Evolutionary conservation across 2,113 vertebrate species (phyloP), one percentile per base, ranked within the genome.

Genomic region (Gambusia holbrooki): DNA sequence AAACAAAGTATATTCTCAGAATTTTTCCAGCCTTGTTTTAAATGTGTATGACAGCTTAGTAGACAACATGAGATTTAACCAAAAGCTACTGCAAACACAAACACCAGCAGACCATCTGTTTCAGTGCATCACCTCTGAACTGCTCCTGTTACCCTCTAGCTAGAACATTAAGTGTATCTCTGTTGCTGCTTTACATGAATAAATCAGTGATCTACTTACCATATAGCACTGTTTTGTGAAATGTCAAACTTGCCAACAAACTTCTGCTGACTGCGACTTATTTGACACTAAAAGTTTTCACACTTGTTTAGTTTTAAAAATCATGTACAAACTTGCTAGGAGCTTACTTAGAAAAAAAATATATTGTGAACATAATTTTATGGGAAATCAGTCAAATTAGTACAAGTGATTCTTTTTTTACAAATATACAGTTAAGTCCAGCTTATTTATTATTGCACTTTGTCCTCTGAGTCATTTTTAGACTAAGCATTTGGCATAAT

Each of bases 61-160:
- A 30, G 29, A 62, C 4, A 74, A 58, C 5, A 74, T 35, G 1
- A 65, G 63, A 71, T 81, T 88, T 33, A 69, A 33, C 33, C 17
- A 72, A 54, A 80, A 85, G 80, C 85, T 86, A 74, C 71, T 69
- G 54, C 75, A 86, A 74, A 83, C 61, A 69, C 65, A 70, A 71
- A 58, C 63, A 30, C 28, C 45, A 60, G 71, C 48, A 29, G n/a
- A 33, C 80, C 71, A 80, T 83, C 83, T 76, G 77, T 66, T 77
- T 5, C 42, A 33, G 37, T 4, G 66, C 73, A 66, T 75, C 66
- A 73, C 74, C 40, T 77, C 72, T 61, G 32, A 71, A 62, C 42
- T 3, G 60, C 69, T 63, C 73, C 68, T 66, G 73, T 73, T 73
- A 66, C 45, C 62, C 12, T 51, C 15, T 0, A 27, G n/a, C 42